Evolutionary conservation across 2,113 vertebrate genomes (phyloP).

Genomic region (Xiphophorus hellerii): DNA sequence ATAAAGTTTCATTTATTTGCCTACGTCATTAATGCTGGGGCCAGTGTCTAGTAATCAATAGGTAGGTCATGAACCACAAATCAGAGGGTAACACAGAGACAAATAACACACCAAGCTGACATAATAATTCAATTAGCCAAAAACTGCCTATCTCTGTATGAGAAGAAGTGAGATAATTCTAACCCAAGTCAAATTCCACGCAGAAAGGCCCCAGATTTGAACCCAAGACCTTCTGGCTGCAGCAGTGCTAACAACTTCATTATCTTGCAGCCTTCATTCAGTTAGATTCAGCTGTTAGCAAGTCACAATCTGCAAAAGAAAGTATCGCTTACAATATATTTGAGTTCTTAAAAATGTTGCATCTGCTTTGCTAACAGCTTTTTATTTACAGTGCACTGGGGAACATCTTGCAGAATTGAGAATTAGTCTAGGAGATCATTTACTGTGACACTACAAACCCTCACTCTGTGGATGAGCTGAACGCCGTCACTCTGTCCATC

Average conservation of each 20-base stretch:
- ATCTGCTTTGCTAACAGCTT: conserved; percentile 68
- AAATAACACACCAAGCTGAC: too few species aligned
- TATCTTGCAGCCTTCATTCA: not conserved
- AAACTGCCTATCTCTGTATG: too few species aligned
- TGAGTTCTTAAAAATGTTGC: conserved; percentile 67
- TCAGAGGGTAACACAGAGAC: not conserved
- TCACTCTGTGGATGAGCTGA: conserved; percentile 64
- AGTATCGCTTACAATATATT: too few species aligned
- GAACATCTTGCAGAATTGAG: conserved; percentile 55
- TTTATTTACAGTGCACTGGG: conserved; percentile 68
- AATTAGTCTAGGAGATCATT: conserved; percentile 72
- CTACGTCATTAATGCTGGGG: not conserved
- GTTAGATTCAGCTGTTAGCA: not conserved
- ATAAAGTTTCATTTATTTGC: too few species aligned
- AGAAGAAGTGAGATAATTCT: not conserved
- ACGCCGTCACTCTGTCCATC: conserved; percentile 60
- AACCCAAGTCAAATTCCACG: not conserved
- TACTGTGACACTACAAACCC: conserved; percentile 75
- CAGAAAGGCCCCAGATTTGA: not conserved
- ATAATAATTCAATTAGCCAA: too few species aligned
- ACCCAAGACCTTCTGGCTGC: not conserved
- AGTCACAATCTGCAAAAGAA: conserved; percentile 42
- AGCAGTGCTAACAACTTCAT: not conserved
- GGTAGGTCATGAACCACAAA: not conserved
- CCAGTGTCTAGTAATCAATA: not conserved